phyloP scores from a whole-genome alignment of 2,113 vertebrate genomes.

The Lutjanus erythropterus region DNA sequence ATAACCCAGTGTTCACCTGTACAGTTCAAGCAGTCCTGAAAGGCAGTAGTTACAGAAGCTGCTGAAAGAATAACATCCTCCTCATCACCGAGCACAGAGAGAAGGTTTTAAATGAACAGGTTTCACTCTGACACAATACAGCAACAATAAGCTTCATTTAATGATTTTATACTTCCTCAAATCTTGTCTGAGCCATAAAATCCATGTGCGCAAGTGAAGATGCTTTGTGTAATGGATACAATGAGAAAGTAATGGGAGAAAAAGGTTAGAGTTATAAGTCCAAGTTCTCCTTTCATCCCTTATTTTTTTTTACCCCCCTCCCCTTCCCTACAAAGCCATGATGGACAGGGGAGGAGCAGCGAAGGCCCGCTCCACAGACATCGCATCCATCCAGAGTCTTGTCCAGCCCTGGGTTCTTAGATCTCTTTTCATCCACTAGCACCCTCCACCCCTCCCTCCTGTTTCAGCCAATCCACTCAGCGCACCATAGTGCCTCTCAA shows the following conservation, averaged over 20 bases:
- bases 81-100: background rate
- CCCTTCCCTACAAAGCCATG: background rate
- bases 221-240: background rate
- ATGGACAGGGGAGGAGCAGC: constrained; percentile 24
- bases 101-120: background rate
- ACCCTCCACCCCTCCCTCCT: background rate
- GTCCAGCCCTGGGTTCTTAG: constrained; percentile 17
- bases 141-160: constrained; percentile 13
- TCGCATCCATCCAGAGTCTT: constrained; percentile 33
- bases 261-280: background rate
- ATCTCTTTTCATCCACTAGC: constrained; percentile 41
- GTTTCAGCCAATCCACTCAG: constrained; percentile 3
- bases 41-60: constrained; percentile 16
- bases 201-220: background rate
- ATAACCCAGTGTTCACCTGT: constrained; percentile 26
- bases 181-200: background rate
- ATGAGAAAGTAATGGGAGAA: background rate
- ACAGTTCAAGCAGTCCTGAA: constrained; percentile 27
- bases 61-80: constrained; percentile 22
- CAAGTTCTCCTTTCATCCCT: constrained; percentile 8
- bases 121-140: constrained; percentile 28
- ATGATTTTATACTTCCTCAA: constrained; percentile 9
- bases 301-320: background rate
- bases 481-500: background rate
- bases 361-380: constrained; percentile 15